phyloP scores from a whole-genome alignment of 2,797 vertebrate genomes.

The Trachops cirrhosus region DNA sequence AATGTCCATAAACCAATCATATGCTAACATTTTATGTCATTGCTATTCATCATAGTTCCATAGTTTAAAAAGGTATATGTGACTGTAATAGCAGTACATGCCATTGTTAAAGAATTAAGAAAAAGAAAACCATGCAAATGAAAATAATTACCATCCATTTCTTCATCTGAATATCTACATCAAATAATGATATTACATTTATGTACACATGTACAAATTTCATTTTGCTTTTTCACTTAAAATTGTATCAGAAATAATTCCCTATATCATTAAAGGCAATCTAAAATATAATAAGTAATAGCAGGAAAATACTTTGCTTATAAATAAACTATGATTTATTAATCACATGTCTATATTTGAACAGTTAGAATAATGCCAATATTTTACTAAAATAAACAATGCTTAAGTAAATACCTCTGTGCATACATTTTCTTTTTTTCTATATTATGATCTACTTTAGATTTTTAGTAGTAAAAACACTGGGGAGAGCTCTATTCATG shows the following conservation, averaged over 20 bases:
- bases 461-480: not conserved
- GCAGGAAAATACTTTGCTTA: not conserved
- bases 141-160: not conserved
- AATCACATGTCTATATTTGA: not conserved
- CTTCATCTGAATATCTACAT: not conserved
- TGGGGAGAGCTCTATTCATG: not conserved
- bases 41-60: not conserved
- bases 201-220: not conserved
- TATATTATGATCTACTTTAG: not conserved
- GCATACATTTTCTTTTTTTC: not conserved
- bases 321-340: not conserved
- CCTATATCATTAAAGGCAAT: not conserved
- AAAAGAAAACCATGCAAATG: not conserved
- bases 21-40: not conserved
- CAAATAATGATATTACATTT: not conserved
- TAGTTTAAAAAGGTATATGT: not conserved
- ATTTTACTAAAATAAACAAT: constrained; percentile 31
- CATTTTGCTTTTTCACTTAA: not conserved
- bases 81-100: not conserved
- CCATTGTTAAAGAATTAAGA: not conserved
- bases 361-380: not conserved
- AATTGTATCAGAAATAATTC: not conserved
- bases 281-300: not conserved
- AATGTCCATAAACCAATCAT: not conserved
- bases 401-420: not conserved